These are phyloP conservation scores for Cinclus cinclus DNA, from an alignment of 2,113 vertebrate species.

Conservation along the genomic window DNA sequence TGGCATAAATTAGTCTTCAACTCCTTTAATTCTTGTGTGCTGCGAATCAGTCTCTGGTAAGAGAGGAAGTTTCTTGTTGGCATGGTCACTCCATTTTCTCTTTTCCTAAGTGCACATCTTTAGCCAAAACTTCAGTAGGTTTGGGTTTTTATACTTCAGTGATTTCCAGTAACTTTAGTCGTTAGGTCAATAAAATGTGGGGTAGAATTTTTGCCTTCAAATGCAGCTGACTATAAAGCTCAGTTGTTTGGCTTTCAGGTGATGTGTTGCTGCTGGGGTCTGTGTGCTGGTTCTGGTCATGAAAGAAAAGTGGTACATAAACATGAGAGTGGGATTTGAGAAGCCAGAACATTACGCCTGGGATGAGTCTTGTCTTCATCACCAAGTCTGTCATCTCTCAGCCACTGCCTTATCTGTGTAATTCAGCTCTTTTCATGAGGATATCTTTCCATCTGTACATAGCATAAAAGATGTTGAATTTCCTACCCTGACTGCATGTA, in stretches of 20 bases:
- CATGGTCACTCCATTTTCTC: neutral
- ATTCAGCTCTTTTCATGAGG: neutral
- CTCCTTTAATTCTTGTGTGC: neutral
- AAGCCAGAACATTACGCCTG: neutral
- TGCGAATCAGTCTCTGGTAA: neutral
- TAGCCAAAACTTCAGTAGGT: neutral
- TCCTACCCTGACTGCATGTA: neutral
- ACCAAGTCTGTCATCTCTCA: neutral
- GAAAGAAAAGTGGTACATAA: neutral
- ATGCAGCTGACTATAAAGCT: neutral
- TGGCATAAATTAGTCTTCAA: constrained; percentile 29
- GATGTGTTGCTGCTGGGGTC: neutral
- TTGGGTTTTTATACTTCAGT: neutral
- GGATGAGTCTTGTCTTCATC: neutral
- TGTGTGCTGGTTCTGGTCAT: neutral
- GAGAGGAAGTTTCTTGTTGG: neutral
- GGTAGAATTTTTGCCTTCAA: neutral
- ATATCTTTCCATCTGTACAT: neutral
- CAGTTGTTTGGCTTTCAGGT: neutral
- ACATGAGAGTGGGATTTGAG: neutral
- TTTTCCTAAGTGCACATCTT: neutral
- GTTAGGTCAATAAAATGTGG: neutral
- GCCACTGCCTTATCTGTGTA: neutral
- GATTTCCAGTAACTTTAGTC: neutral
- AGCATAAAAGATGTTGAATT: neutral